phyloP scores from a whole-genome alignment of 2,113 vertebrate species.

The Naja naja region DNA sequence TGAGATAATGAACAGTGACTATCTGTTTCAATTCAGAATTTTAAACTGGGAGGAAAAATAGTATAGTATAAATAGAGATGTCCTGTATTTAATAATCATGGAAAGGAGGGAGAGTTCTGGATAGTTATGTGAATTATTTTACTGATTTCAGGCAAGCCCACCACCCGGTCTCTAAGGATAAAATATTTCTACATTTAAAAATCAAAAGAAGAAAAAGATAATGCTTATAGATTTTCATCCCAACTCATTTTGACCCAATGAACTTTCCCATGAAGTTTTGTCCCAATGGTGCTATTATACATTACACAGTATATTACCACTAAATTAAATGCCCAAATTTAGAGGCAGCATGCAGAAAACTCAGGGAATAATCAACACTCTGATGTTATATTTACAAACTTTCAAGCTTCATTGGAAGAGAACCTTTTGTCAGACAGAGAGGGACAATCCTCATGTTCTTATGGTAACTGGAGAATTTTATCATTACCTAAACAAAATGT shows the following conservation, averaged over 20 bases:
- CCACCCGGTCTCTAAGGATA: neutral
- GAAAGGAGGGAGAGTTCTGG: neutral
- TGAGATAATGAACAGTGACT: neutral
- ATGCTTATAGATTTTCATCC: neutral
- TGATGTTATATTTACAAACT: neutral
- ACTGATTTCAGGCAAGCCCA: neutral
- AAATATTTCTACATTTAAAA: neutral
- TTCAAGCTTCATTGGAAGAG: neutral
- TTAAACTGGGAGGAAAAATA: neutral
- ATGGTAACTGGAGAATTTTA: neutral
- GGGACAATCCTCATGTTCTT: neutral
- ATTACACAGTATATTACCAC: neutral
- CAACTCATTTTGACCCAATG: neutral
- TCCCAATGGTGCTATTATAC: neutral
- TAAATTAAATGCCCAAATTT: neutral
- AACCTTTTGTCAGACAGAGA: neutral
- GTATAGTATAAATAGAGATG: neutral
- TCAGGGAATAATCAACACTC: neutral
- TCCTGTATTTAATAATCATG: neutral
- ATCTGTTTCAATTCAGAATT: neutral
- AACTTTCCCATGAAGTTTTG: neutral
- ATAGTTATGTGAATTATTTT: neutral
- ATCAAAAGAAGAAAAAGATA: neutral
- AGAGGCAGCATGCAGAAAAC: neutral
- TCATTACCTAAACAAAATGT: conserved; percentile 44